Evolutionary conservation across 2,113 vertebrate species (phyloP).

Genomic region (Polypterus bichir): DNA sequence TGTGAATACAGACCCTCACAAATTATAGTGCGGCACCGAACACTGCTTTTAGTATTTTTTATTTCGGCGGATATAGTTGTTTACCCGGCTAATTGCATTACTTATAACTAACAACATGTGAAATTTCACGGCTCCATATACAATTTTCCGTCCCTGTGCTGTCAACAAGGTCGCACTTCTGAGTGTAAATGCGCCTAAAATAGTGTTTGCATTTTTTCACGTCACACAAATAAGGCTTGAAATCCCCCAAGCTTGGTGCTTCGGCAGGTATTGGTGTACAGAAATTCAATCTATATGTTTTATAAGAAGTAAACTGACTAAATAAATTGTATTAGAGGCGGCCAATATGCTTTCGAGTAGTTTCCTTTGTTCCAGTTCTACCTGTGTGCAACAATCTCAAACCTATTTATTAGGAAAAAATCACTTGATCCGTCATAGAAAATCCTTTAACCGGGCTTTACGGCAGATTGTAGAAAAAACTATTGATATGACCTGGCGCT

Average conservation of each 20-base stretch:
- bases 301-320: slow-evolving; percentile 73
- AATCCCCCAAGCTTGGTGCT: slow-evolving; percentile 43
- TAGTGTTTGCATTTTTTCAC: slow-evolving; percentile 24
- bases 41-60: no score
- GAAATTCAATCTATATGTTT: slow-evolving; percentile 81
- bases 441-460: slow-evolving; percentile 63
- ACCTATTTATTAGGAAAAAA: slow-evolving; percentile 74
- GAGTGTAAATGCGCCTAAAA: slow-evolving; percentile 14
- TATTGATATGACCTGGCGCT: not conserved
- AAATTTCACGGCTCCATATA: no score
- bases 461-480: slow-evolving; percentile 57
- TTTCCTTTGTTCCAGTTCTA: slow-evolving; percentile 66
- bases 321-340: slow-evolving; percentile 81
- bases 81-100: no score
- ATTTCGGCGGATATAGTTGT: no score
- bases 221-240: slow-evolving; percentile 23
- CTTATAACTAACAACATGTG: no score
- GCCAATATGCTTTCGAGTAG: slow-evolving; percentile 68
- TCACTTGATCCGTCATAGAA: slow-evolving; percentile 70
- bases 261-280: slow-evolving; percentile 56
- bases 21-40: no score
- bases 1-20: no score
- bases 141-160: no score
- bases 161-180: slow-evolving; percentile 8
- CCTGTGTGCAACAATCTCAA: slow-evolving; percentile 76